A percentile compares a stretch with the other conserved stretches of the same genome.
phyloP scores from a whole-genome alignment of 2,113 vertebrate species.

The Clinocottus analis region DNA sequence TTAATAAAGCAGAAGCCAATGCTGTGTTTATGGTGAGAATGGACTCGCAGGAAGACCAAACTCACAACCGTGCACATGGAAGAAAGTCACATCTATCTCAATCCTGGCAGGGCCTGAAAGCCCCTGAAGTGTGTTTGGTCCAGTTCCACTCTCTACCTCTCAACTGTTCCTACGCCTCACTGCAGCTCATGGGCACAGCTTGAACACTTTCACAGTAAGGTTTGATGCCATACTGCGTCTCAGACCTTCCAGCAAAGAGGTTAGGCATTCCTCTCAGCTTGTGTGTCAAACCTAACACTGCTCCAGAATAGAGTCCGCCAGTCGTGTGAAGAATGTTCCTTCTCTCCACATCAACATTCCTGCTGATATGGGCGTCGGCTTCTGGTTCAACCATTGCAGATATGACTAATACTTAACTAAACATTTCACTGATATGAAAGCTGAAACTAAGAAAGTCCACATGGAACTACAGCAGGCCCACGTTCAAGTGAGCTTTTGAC shows the following conservation, averaged over 20 bases:
- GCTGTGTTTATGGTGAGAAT: background rate
- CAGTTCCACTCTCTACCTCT: slow-evolving; percentile 46
- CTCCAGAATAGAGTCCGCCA: slow-evolving; percentile 59
- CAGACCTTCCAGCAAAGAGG: slow-evolving; percentile 68
- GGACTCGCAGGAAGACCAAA: slow-evolving; percentile 6
- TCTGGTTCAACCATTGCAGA: slow-evolving; percentile 23
- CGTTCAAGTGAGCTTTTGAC: background rate
- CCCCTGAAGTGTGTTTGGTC: slow-evolving; percentile 30
- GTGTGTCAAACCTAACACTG: slow-evolving; percentile 67
- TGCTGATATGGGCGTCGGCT: slow-evolving; percentile 17
- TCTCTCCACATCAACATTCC: slow-evolving; percentile 59
- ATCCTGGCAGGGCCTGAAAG: slow-evolving; percentile 53
- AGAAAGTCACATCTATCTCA: slow-evolving; percentile 44
- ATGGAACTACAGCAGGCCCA: slow-evolving; percentile 12
- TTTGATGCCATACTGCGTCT: slow-evolving; percentile 51
- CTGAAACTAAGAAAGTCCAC: slow-evolving; percentile 11
- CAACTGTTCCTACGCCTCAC: slow-evolving; percentile 21
- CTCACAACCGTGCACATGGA: slow-evolving; percentile 10
- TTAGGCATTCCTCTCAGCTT: slow-evolving; percentile 70
- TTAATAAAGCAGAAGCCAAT: background rate
- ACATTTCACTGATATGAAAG: slow-evolving; percentile 42
- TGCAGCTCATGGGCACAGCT: slow-evolving; percentile 14
- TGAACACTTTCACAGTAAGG: slow-evolving; percentile 68
- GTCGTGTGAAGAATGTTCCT: slow-evolving; percentile 58
- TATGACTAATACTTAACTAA: slow-evolving; percentile 32